Evolutionary conservation across 23 tunicate genomes (phyloP).

Genomic region (Ciona savignyi): DNA sequence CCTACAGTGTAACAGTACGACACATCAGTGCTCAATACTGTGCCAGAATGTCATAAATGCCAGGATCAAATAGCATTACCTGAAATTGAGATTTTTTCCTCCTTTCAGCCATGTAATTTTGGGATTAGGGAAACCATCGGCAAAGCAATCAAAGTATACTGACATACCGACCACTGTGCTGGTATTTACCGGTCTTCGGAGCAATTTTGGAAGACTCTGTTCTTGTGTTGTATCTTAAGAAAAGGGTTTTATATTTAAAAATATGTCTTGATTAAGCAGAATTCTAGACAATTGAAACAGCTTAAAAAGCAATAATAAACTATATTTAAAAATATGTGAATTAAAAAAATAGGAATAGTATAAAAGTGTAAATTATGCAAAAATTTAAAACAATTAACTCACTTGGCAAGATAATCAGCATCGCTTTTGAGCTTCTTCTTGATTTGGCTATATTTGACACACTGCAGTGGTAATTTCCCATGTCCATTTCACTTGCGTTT

Average conservation of each 20-base stretch:
- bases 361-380: too few species aligned
- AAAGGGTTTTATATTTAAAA: too few species aligned
- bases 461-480: neutral
- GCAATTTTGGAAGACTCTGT: neutral
- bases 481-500: neutral
- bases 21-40: too few species aligned
- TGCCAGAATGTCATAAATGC: too few species aligned
- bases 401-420: neutral
- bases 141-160: neutral
- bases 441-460: neutral
- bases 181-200: neutral
- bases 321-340: neutral
- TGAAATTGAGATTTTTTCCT: neutral
- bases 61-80: neutral
- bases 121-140: neutral
- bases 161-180: neutral
- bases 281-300: too few species aligned
- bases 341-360: neutral
- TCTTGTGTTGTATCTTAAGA: neutral
- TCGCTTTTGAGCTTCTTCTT: neutral
- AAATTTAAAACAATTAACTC: neutral
- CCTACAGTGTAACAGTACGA: too few species aligned
- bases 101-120: neutral
- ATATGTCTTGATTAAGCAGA: too few species aligned
- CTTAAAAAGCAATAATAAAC: too few species aligned